phyloP scores from a whole-genome alignment of 2,113 vertebrate species.

The Chauna torquata region DNA sequence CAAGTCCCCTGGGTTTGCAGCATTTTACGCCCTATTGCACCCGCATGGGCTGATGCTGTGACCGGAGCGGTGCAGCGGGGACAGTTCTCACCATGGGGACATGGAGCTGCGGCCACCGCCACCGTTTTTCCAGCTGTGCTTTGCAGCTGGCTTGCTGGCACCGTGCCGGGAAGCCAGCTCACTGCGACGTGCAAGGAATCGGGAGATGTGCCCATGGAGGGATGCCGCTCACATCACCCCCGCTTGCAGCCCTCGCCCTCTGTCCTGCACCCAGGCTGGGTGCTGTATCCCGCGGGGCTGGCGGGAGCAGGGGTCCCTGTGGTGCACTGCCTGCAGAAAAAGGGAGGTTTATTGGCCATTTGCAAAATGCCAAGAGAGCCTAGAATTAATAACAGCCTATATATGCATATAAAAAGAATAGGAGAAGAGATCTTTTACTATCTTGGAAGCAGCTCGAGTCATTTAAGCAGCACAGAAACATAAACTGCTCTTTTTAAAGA shows the following conservation, averaged over 20 bases:
- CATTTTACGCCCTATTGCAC: rapidly evolving
- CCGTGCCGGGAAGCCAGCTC: background rate
- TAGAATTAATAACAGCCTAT: background rate
- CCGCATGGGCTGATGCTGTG: background rate
- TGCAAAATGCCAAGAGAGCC: background rate
- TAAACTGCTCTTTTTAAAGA: background rate
- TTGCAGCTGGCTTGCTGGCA: background rate
- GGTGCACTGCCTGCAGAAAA: background rate
- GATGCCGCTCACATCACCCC: too few relatives aligned
- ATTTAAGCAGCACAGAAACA: background rate
- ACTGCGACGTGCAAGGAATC: background rate
- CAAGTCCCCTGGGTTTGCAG: background rate
- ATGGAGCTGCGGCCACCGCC: too few relatives aligned
- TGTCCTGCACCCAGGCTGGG: too few relatives aligned
- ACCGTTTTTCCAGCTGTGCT: background rate
- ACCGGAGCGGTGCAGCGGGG: background rate
- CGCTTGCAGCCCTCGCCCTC: too few relatives aligned
- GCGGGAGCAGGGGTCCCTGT: background rate
- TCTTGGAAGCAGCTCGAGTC: background rate
- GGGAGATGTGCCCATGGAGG: background rate
- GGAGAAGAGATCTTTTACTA: background rate
- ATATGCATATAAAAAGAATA: background rate
- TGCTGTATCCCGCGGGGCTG: too few relatives aligned
- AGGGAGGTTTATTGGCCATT: background rate
- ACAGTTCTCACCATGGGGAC: background rate